These are phyloP conservation scores for Laticauda colubrina DNA, from an alignment of 2,113 vertebrate genomes.

Conservation along the genomic window DNA sequence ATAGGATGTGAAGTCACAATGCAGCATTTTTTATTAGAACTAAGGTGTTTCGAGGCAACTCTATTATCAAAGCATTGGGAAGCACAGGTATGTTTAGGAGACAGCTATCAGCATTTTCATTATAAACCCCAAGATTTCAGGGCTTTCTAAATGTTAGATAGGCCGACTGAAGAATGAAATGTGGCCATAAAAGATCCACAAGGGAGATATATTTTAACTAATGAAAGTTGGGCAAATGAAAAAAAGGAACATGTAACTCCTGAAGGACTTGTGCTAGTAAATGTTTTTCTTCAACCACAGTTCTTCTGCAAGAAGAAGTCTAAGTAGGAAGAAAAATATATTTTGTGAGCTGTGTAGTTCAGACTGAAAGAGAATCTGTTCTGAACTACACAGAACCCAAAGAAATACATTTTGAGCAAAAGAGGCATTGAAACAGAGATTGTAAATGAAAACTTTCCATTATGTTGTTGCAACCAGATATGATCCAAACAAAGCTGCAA, in stretches of 20 bases:
- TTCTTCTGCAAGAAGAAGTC: background rate
- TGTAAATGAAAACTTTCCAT: background rate
- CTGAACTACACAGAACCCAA: background rate
- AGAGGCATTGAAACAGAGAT: background rate
- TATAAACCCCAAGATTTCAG: conserved; percentile 53
- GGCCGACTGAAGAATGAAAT: conserved; percentile 18
- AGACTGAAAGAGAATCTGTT: background rate
- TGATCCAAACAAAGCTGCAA: background rate
- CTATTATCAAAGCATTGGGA: conserved; percentile 3
- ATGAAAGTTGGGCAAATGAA: conserved; percentile 28
- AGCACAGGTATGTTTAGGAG: conserved; percentile 46
- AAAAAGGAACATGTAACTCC: conserved; percentile 17
- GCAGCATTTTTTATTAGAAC: conserved; percentile 57
- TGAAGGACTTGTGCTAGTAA: conserved; percentile 9
- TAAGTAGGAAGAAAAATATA: background rate
- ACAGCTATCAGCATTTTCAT: conserved; percentile 52
- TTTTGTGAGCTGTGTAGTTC: background rate
- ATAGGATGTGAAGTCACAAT: conserved; percentile 50
- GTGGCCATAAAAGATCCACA: conserved; percentile 36
- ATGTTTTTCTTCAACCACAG: background rate
- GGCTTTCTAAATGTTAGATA: conserved; percentile 49
- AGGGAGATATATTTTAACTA: conserved; percentile 36
- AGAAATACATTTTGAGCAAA: background rate
- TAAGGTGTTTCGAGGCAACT: conserved; percentile 50
- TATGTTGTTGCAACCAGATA: background rate